phyloP scores from a whole-genome alignment of 2,888 invertebrate species.

The Parasteatoda lunata region DNA sequence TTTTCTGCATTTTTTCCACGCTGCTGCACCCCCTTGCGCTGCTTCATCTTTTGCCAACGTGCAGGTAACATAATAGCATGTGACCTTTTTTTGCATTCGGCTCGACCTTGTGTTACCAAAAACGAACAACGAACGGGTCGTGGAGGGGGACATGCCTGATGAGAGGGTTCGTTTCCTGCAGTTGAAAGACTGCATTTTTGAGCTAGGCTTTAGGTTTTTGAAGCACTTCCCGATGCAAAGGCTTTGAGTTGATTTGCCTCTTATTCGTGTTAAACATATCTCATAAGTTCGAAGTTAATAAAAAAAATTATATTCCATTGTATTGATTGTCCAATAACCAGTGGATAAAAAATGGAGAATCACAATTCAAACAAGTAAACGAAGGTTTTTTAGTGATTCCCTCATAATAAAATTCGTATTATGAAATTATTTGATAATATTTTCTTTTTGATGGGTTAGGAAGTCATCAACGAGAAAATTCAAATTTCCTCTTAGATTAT shows the following conservation, averaged over 20 bases:
- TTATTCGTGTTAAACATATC: slow-evolving; percentile 5
- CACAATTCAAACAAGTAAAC: neutral
- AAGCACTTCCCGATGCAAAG: slow-evolving; percentile 58
- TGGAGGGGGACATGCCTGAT: neutral
- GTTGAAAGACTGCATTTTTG: slow-evolving; percentile 24
- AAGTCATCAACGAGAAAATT: no score
- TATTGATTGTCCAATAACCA: no score
- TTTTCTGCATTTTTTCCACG: slow-evolving; percentile 10
- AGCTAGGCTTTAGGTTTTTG: slow-evolving; percentile 39
- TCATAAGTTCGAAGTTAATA: no score
- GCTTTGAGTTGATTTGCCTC: slow-evolving; percentile 26
- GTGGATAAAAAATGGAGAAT: no score
- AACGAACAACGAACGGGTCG: slow-evolving; percentile 53
- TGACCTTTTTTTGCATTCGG: neutral
- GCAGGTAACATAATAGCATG: neutral
- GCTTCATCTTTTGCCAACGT: slow-evolving; percentile 2
- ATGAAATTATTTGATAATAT: no score
- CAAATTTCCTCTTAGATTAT: no score
- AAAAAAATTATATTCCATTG: no score
- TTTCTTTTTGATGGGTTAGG: no score
- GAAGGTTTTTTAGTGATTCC: neutral
- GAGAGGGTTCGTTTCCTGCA: slow-evolving; percentile 3
- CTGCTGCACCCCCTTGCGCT: neutral
- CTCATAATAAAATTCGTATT: neutral
- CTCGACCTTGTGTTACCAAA: neutral